phyloP scores from a whole-genome alignment of 2,113 vertebrate genomes.

The Eublepharis macularius region DNA sequence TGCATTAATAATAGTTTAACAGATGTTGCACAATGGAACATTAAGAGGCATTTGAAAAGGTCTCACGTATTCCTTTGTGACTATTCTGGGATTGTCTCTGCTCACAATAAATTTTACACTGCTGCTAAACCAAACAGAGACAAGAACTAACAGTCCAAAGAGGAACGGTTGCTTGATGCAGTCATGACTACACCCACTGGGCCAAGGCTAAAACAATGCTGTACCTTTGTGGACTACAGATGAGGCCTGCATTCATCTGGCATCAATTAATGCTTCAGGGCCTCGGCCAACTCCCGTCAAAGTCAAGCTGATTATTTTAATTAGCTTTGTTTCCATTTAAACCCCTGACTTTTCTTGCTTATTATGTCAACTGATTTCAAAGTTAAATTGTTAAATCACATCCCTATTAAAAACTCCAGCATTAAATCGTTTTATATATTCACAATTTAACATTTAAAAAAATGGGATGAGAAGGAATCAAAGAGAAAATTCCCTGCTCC shows the following conservation, averaged over 20 bases:
- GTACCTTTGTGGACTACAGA: constrained; percentile 35
- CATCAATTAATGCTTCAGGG: constrained; percentile 28
- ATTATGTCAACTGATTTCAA: background rate
- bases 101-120: background rate
- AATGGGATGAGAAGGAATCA: background rate
- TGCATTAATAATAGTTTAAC: background rate
- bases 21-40: constrained; percentile 19
- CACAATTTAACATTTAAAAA: background rate
- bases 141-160: background rate
- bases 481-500: background rate
- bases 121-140: constrained; percentile 15
- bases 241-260: constrained; percentile 19
- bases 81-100: background rate
- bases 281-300: constrained; percentile 56
- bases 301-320: constrained; percentile 44
- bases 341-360: constrained; percentile 22
- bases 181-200: background rate
- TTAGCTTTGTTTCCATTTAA: constrained; percentile 50
- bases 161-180: background rate
- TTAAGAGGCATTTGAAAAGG: background rate
- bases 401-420: constrained; percentile 13
- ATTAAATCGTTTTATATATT: background rate
- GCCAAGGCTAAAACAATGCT: constrained; percentile 29
- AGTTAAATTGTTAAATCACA: background rate
- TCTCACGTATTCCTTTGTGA: background rate